Percentiles rank a stretch among this genome's conserved stretches.
Evolutionary conservation across 2,113 vertebrate genomes (phyloP).

Genomic region (Erpornis zantholeuca): DNA sequence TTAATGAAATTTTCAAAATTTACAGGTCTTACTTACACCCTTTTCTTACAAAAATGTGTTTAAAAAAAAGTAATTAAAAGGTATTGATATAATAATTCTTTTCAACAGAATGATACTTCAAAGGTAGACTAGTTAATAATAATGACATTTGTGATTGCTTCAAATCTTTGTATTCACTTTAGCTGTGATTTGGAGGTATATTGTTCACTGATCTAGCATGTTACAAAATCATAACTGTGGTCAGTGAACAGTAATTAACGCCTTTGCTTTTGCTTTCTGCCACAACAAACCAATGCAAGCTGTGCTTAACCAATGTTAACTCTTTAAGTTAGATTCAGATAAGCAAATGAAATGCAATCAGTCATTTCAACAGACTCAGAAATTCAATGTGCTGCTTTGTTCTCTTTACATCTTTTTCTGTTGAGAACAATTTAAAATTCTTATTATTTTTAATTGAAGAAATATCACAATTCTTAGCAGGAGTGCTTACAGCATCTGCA

Average conservation of each 20-base stretch:
- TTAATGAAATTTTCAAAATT: not conserved
- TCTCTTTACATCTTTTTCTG: not conserved
- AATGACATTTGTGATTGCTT: not conserved
- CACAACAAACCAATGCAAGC: not conserved
- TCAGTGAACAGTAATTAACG: not conserved
- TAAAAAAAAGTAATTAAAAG: not conserved
- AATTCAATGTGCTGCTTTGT: not conserved
- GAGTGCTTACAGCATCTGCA: not conserved
- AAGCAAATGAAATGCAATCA: not conserved
- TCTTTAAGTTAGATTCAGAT: not conserved
- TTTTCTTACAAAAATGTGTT: not conserved
- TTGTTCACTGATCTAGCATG: not conserved
- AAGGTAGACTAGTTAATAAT: not conserved
- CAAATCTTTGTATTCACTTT: not conserved
- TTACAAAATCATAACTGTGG: not conserved
- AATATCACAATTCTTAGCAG: not conserved
- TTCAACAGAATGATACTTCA: not conserved
- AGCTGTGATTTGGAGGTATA: not conserved
- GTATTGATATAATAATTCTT: not conserved
- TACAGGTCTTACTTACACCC: not conserved
- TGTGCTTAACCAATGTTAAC: not conserved
- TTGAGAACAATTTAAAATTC: not conserved
- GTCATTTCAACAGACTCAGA: not conserved
- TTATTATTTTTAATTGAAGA: not conserved
- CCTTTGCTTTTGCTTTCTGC: not conserved